phyloP scores from a whole-genome alignment of 2,888 invertebrate species.

The Xanthorhoe designata region DNA sequence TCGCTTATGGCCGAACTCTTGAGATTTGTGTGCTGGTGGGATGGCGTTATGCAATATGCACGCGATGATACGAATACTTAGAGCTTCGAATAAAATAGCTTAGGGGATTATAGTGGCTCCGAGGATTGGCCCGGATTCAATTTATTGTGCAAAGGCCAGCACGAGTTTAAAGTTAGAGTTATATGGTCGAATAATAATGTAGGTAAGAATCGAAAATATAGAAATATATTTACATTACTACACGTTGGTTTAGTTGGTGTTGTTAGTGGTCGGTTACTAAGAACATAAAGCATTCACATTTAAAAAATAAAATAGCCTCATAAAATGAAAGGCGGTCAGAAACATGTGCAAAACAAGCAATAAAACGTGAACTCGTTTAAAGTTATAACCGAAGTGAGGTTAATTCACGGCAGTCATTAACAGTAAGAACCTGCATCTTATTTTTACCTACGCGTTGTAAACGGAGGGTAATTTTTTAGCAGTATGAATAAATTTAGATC shows the following conservation, averaged over 20 bases:
- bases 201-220: background rate
- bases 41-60: constrained; percentile 8
- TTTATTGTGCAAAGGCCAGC: background rate
- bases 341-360: constrained; percentile 1
- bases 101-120: background rate
- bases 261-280: background rate
- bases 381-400: background rate
- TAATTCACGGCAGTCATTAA: constrained; percentile 4
- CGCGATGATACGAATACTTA: background rate
- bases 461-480: background rate
- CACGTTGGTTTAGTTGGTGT: background rate
- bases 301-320: background rate
- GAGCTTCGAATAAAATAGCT: constrained; percentile 3
- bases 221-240: background rate
- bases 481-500: background rate
- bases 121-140: background rate
- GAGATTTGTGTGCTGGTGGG: constrained; percentile 20
- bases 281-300: background rate
- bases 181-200: background rate
- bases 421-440: background rate
- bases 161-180: background rate
- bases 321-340: background rate
- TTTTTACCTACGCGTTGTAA: background rate
- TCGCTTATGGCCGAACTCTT: constrained; percentile 21
- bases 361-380: constrained; percentile 4